Conservation (phyloP, 2,113 vertebrate genomes). For the Anser cygnoides region DNA sequence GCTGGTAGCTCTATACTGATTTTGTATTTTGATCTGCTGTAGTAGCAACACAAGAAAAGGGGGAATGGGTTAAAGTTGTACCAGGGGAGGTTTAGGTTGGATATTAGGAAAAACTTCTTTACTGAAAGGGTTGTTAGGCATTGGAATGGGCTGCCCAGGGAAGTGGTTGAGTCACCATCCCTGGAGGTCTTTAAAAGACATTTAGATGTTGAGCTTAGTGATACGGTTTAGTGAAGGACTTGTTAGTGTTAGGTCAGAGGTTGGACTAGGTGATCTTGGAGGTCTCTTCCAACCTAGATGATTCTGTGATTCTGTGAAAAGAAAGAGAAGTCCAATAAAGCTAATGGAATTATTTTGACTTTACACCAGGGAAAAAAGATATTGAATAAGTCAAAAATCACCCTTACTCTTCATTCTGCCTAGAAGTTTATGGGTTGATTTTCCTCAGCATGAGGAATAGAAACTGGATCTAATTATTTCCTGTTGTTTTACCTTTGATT, state of each 20-base stretch:
- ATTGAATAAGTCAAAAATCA: background rate
- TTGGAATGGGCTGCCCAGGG: too few species aligned
- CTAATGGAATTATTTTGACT: background rate
- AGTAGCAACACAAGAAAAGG: background rate
- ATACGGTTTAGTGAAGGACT: too few species aligned
- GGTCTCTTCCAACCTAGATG: too few species aligned
- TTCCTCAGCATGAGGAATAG: background rate
- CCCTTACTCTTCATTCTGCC: background rate
- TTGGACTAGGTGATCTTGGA: too few species aligned
- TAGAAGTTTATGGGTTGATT: background rate
- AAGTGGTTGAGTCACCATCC: too few species aligned
- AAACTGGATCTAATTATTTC: background rate
- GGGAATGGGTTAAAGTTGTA: too few species aligned
- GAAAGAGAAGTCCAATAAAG: background rate
- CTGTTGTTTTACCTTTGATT: background rate
- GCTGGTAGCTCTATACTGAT: background rate
- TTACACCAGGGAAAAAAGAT: background rate
- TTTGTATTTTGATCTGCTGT: background rate
- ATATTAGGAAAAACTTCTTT: too few species aligned
- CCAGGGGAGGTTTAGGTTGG: too few species aligned
- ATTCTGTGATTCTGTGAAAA: background rate
- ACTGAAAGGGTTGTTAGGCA: too few species aligned
- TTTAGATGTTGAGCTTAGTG: too few species aligned
- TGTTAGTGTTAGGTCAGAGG: too few species aligned
- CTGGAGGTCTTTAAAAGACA: too few species aligned